phyloP scores from a whole-genome alignment of 2,113 vertebrate species.

The Silurus asotus region DNA sequence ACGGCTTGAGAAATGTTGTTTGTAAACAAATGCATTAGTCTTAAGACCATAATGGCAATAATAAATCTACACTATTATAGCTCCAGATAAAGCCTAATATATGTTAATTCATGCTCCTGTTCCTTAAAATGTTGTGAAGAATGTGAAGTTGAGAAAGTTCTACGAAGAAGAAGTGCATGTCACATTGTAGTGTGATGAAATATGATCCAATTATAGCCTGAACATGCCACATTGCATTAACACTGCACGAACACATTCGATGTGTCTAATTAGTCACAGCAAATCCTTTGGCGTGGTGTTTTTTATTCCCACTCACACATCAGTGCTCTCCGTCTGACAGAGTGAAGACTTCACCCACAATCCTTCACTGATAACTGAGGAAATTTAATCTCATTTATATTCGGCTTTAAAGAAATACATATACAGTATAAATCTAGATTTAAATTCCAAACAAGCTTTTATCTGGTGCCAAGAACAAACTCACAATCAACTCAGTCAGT shows the following conservation, averaged over 20 bases:
- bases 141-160: not conserved
- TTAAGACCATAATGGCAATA: not conserved
- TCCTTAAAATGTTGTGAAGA: not conserved
- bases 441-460: not conserved
- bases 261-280: conserved; percentile 24
- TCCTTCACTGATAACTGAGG: not conserved
- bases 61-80: not conserved
- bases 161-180: not conserved
- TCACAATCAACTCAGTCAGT: not conserved
- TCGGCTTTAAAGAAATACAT: not conserved
- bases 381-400: not conserved
- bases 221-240: conserved; percentile 24
- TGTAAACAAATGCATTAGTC: not conserved
- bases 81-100: not conserved
- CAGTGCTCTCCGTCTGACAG: not conserved
- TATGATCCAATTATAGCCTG: conserved; percentile 28
- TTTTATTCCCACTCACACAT: not conserved
- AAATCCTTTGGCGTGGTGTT: not conserved
- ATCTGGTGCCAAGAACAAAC: not conserved
- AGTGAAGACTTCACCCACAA: not conserved
- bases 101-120: not conserved
- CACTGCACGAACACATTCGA: conserved; percentile 34
- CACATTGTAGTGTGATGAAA: conserved; percentile 5
- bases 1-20: not conserved
- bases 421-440: not conserved